Evolutionary conservation across 2,797 vertebrate genomes (phyloP).

Genomic region (Sebastes dallii): DNA sequence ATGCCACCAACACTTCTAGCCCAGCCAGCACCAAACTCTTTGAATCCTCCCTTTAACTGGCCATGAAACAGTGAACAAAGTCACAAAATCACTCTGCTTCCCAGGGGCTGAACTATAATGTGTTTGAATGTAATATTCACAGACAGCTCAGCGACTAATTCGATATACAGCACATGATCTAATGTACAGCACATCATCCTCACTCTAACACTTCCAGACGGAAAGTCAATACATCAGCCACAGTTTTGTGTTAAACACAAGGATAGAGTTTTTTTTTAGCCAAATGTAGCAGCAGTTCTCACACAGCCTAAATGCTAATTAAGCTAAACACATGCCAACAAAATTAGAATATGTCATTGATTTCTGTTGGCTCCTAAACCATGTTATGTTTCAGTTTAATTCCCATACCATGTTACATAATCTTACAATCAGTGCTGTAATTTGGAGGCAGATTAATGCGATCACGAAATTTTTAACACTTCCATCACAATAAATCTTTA

Average conservation of each 20-base stretch:
- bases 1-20: not conserved
- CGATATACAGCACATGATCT: slow-evolving; percentile 53
- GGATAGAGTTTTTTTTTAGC: slow-evolving; percentile 33
- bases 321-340: not conserved
- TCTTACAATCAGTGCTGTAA: not conserved
- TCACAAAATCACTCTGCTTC: slow-evolving; percentile 21
- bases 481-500: not conserved
- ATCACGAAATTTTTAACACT: not conserved
- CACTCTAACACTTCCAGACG: slow-evolving; percentile 42
- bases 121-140: slow-evolving; percentile 52
- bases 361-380: not conserved
- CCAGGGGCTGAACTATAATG: slow-evolving; percentile 11
- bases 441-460: not conserved
- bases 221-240: slow-evolving; percentile 51
- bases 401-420: not conserved
- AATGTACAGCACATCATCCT: slow-evolving; percentile 39
- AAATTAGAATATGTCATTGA: not conserved
- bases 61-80: slow-evolving; percentile 37
- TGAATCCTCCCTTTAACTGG: slow-evolving; percentile 26
- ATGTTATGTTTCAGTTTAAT: not conserved
- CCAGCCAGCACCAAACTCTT: not conserved
- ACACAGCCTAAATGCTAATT: not conserved
- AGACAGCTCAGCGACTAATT: slow-evolving; percentile 62
- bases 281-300: slow-evolving; percentile 11
- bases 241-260: slow-evolving; percentile 16